phyloP scores from a whole-genome alignment of 2,888 invertebrate species.

The Caenorhabditis angaria region DNA sequence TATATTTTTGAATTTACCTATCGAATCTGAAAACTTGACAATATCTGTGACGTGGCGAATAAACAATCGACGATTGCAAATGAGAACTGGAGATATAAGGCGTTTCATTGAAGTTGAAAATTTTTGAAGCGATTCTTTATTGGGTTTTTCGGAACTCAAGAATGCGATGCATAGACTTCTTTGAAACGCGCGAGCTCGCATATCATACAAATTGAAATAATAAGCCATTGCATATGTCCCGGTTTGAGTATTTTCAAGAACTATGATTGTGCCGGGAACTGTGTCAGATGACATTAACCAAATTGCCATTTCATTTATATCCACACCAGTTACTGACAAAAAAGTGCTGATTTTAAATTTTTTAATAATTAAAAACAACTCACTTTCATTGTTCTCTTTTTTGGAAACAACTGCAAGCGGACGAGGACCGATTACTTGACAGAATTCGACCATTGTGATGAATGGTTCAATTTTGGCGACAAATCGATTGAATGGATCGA shows the following conservation, averaged over 20 bases:
- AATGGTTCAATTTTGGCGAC: constrained; percentile 49
- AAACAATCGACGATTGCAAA: constrained; percentile 65
- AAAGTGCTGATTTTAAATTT: neutral
- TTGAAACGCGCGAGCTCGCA: constrained; percentile 67
- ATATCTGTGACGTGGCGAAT: constrained; percentile 47
- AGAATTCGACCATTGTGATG: constrained; percentile 64
- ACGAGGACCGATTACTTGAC: constrained; percentile 65
- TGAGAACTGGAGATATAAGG: constrained; percentile 54
- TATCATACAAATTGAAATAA: constrained; percentile 63
- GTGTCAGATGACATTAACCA: constrained; percentile 70
- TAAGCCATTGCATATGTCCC: constrained; percentile 64
- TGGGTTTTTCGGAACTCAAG: constrained; percentile 55
- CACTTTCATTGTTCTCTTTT: constrained; percentile 23
- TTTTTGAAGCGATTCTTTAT: constrained; percentile 29
- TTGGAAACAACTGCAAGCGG: constrained; percentile 52
- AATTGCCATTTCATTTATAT: constrained; percentile 61
- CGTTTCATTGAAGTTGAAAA: constrained; percentile 45
- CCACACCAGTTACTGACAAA: constrained; percentile 43
- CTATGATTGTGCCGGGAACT: constrained; percentile 56
- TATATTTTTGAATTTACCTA: constrained; percentile 19
- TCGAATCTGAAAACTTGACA: constrained; percentile 37
- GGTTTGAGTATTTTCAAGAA: constrained; percentile 64
- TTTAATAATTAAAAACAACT: neutral
- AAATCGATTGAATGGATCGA: constrained; percentile 55
- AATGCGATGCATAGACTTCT: constrained; percentile 63